Evolutionary conservation across 2,888 invertebrate species (phyloP).

Genomic region (Eledona agricola): DNA sequence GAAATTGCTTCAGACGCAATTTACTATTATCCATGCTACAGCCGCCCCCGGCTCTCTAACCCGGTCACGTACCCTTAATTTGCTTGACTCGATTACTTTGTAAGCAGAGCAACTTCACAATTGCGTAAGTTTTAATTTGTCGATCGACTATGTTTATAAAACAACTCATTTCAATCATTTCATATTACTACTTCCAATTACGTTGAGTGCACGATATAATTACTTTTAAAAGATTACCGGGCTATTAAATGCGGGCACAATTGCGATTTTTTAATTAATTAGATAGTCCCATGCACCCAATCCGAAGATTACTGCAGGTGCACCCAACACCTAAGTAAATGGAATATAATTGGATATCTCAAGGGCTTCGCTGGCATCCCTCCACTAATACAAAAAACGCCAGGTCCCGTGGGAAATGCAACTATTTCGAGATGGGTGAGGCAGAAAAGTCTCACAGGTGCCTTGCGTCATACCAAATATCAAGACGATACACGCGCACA

Average conservation of each 20-base stretch:
- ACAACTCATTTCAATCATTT: slow-evolving; percentile 36
- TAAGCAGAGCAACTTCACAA: slow-evolving; percentile 40
- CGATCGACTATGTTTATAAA: too few relatives aligned
- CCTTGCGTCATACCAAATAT: slow-evolving; percentile 14
- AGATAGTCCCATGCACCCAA: slow-evolving; percentile 6
- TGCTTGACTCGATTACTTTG: slow-evolving; percentile 43
- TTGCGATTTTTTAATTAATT: slow-evolving; percentile 34
- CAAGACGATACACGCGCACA: slow-evolving; percentile 17
- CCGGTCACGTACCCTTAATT: slow-evolving; percentile 44
- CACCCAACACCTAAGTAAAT: slow-evolving; percentile 28
- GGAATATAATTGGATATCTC: slow-evolving; percentile 32
- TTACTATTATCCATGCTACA: slow-evolving; percentile 41
- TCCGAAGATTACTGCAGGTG: slow-evolving; percentile 21
- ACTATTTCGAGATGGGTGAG: slow-evolving; percentile 29
- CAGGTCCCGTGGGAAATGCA: slow-evolving; percentile 17
- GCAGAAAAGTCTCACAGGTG: slow-evolving; percentile 22
- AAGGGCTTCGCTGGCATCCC: slow-evolving; percentile 23
- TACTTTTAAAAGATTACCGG: slow-evolving; percentile 33
- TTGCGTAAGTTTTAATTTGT: slow-evolving; percentile 44
- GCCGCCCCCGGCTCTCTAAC: slow-evolving; percentile 26
- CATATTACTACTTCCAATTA: slow-evolving; percentile 35
- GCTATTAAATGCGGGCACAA: slow-evolving; percentile 29
- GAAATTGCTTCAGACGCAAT: slow-evolving; percentile 42
- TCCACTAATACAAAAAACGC: slow-evolving; percentile 24
- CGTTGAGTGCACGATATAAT: slow-evolving; percentile 35